Base-by-base conservation (phyloP, 2,888 invertebrate genomes). In the Hermaeophaga mercurialis region DNA sequence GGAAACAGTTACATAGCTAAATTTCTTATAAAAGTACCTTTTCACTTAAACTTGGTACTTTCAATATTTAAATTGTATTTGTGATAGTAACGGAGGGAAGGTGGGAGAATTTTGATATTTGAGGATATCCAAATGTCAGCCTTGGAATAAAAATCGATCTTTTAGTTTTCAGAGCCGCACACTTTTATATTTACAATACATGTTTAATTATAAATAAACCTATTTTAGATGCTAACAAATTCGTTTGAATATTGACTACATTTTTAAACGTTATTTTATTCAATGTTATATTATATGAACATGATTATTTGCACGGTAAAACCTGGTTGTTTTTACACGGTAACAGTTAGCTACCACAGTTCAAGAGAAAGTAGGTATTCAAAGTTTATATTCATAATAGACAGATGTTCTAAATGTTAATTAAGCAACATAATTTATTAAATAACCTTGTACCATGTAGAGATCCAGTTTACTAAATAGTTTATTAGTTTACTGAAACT, bases 301-400 rank as follows among this genome's bases (percentile, higher is more conserved):
- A 12, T 49, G 36, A 24, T 41, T 28, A 28, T 50, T 41, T 50
- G 50, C 50, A 49, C 49, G 18, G 41, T 34, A 47, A 46, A 34
- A 49, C 45, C 3, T 45, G 7, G 18, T 50, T 22, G 26, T 50
- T 33, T 44, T 36, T 28, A 38, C 43, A 38, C 47, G 50, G 33
- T 39, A 50, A 45, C 36, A 33, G 33, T 45, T 49, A 26, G 31
- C 41, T 39, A 19, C 7, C 24, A 12, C 52, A 45, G 31, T 44
- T 39, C 12, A 41, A 52, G 26, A 11, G 43, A 54, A 33, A 39
- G 53, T 43, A 43, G 36, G 44, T 55, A 55, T 46, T 39, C 47
- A 49, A 54, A 56, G 57, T 54, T 49, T 58, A 53, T 65, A 64
- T 63, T 63, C 47, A 56, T 64, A 55, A 63, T 59, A 59, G 59